A percentile compares a stretch with the other conserved stretches of the same genome.
These are phyloP conservation scores for Oncorhynchus kisutch DNA, from an alignment of 2,113 vertebrate genomes.

Conservation along the genomic window DNA sequence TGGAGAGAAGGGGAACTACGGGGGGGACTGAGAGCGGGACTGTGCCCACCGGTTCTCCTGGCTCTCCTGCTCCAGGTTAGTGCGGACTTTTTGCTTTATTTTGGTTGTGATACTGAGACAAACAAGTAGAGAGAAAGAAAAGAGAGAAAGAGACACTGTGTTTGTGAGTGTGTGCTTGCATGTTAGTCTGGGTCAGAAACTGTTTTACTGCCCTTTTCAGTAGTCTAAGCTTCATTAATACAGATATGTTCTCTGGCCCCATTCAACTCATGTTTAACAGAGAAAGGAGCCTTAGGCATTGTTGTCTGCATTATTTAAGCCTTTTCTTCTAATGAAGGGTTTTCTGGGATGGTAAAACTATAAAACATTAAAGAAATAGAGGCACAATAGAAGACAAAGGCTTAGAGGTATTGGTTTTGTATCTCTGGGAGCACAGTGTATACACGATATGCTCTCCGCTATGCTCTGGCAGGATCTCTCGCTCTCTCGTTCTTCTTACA, in stretches of 20 bases:
- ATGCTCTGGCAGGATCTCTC: constrained; percentile 1
- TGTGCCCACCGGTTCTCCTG: constrained; percentile 5
- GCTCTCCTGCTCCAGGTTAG: constrained; percentile 41
- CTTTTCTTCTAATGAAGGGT: constrained; percentile 18
- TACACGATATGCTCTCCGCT: constrained; percentile 23
- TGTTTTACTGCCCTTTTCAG: constrained; percentile 6
- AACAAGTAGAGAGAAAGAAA: not conserved
- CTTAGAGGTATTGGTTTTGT: constrained; percentile 40
- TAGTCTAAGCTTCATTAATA: constrained; percentile 38
- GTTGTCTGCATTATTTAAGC: constrained; percentile 37
- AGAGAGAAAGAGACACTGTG: not conserved
- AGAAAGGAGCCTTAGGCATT: constrained; percentile 19
- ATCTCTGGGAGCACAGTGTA: constrained; percentile 28
- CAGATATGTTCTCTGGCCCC: constrained; percentile 26
- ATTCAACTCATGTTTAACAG: constrained; percentile 40
- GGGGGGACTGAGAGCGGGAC: constrained; percentile 13
- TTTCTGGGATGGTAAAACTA: constrained; percentile 5
- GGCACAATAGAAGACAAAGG: constrained; percentile 10
- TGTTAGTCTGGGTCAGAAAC: not conserved
- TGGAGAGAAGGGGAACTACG: constrained; percentile 4
- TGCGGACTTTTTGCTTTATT: not conserved
- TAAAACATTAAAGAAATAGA: constrained; percentile 19
- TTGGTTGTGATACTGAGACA: not conserved
- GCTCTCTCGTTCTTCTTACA: constrained; percentile 6
- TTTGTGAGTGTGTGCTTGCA: too few species aligned